These are phyloP conservation scores for Megamerina dolium DNA, from an alignment of 2,888 invertebrate genomes.

Conservation along the genomic window DNA sequence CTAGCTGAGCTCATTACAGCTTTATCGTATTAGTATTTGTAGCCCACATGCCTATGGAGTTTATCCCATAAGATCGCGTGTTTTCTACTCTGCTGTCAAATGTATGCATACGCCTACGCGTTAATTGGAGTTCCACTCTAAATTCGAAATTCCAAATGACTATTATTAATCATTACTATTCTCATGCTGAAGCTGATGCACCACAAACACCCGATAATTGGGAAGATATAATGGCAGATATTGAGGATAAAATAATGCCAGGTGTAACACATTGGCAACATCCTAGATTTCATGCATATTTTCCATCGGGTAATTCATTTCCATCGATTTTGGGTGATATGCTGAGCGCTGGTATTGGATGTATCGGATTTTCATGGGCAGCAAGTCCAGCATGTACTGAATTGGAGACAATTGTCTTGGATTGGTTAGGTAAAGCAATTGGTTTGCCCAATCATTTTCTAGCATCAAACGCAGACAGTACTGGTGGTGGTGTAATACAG, in stretches of 20 bases:
- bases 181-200: constrained; percentile 55
- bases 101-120: too few relatives aligned
- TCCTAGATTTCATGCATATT: constrained; percentile 97
- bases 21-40: too few relatives aligned
- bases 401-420: constrained; percentile 88
- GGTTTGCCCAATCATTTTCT: constrained; percentile 85
- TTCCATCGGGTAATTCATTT: constrained; percentile 94
- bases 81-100: too few relatives aligned
- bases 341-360: constrained; percentile 92
- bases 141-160: background rate
- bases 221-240: constrained; percentile 83
- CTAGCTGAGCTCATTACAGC: too few relatives aligned
- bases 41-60: too few relatives aligned
- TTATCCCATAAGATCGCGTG: too few relatives aligned
- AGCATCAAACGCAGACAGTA: constrained; percentile 74
- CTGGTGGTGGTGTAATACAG: constrained; percentile 92
- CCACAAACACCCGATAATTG: constrained; percentile 79
- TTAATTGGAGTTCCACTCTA: too few relatives aligned
- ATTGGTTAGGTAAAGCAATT: constrained; percentile 95
- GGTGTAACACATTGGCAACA: constrained; percentile 99
- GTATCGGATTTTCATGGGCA: constrained; percentile 99
- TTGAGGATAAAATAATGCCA: constrained; percentile 88
- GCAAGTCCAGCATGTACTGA: constrained; percentile 97
- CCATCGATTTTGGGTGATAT: constrained; percentile 97
- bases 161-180: too few relatives aligned